phyloP scores from a whole-genome alignment of 1,140 invertebrate species.

The Drosophila pallidifrons region DNA sequence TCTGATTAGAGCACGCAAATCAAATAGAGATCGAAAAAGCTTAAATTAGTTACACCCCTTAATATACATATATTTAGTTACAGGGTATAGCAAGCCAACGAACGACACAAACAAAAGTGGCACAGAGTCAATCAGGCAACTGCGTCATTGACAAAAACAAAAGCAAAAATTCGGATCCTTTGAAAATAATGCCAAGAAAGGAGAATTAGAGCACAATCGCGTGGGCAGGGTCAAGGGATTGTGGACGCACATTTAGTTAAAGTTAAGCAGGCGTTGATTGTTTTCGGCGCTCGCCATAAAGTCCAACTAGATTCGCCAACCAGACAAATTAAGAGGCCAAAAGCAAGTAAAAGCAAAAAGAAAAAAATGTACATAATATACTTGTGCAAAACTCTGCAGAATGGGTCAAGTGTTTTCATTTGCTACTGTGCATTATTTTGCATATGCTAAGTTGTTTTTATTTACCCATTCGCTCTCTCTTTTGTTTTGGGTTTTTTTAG shows the following conservation, averaged over 20 bases:
- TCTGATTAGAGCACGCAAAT: background rate
- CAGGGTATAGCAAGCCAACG: background rate
- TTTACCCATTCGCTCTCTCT: constrained; percentile 18
- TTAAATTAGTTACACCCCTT: constrained; percentile 8
- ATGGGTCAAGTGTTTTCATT: constrained; percentile 45
- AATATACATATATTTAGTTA: background rate
- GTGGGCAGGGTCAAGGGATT: constrained; percentile 11
- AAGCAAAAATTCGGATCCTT: constrained; percentile 11
- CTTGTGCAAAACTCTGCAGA: constrained; percentile 1
- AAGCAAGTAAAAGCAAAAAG: constrained; percentile 18
- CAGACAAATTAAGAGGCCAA: constrained; percentile 63
- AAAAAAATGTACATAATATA: constrained; percentile 5
- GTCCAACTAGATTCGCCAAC: constrained; percentile 34
- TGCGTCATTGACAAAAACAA: constrained; percentile 25
- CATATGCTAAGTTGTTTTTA: constrained; percentile 52
- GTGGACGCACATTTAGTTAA: constrained; percentile 22
- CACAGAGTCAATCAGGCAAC: constrained; percentile 42
- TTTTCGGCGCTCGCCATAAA: constrained; percentile 46
- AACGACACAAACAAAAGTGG: constrained; percentile 20
- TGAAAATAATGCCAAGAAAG: background rate
- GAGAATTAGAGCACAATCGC: background rate
- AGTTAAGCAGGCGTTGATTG: constrained; percentile 44
- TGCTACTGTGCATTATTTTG: constrained; percentile 52
- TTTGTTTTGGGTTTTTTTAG: constrained; percentile 27
- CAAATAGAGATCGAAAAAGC: background rate